Evolutionary conservation across 2,113 vertebrate species (phyloP).

Genomic region (Machaerirhynchus nigripectus): DNA sequence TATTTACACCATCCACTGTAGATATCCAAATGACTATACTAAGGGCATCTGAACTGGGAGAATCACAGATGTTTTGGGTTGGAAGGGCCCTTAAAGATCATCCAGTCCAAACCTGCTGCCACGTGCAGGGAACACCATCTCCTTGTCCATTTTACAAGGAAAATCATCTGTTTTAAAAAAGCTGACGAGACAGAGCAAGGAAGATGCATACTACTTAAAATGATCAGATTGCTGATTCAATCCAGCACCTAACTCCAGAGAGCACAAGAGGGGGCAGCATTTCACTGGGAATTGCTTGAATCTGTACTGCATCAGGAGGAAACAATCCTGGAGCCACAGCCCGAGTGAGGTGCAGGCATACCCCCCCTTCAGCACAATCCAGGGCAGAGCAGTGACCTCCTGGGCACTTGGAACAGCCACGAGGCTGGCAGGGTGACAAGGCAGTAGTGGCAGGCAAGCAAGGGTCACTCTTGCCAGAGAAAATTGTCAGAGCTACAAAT

Average conservation of each 20-base stretch:
- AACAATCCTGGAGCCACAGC: background rate
- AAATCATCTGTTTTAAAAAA: background rate
- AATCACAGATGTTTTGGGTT: background rate
- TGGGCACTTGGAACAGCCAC: background rate
- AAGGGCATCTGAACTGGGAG: background rate
- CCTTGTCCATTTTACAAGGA: background rate
- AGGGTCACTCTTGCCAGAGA: background rate
- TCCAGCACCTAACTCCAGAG: background rate
- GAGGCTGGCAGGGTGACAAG: background rate
- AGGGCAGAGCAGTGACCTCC: background rate
- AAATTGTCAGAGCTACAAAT: background rate
- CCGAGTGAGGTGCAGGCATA: fast-evolving
- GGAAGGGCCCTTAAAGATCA: background rate
- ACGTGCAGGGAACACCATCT: fast-evolving
- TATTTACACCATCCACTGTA: background rate
- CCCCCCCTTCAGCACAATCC: background rate
- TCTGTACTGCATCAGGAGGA: background rate
- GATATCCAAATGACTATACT: background rate
- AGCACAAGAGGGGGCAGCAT: constrained; percentile 48
- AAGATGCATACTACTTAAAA: background rate
- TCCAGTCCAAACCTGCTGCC: background rate
- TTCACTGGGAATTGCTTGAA: background rate
- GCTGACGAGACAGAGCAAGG: background rate
- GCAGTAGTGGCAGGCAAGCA: background rate
- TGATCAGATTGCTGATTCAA: background rate